These are phyloP conservation scores for Clarias pachynema DNA, from an alignment of 2,797 vertebrate genomes.

Conservation along the genomic window DNA sequence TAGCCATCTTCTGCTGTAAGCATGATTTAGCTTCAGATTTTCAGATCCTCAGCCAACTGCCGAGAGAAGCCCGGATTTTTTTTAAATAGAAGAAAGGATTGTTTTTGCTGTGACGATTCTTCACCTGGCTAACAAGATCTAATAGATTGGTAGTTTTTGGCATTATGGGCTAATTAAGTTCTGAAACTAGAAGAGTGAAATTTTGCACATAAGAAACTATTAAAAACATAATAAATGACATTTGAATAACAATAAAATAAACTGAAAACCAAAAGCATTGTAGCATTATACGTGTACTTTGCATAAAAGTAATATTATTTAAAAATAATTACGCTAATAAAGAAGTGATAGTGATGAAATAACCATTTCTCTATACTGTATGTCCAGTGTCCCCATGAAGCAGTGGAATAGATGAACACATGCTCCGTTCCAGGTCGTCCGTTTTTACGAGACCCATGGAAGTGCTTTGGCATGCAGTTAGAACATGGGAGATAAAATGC, in stretches of 20 bases:
- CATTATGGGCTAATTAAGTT: background rate
- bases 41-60: background rate
- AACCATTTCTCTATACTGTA: background rate
- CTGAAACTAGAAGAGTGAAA: background rate
- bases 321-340: background rate
- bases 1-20: background rate
- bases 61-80: background rate
- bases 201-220: background rate
- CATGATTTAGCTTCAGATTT: background rate
- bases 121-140: background rate
- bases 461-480: constrained; percentile 33
- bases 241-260: background rate
- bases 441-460: constrained; percentile 42
- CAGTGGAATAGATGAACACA: background rate
- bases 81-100: background rate
- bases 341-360: background rate
- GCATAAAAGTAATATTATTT: background rate
- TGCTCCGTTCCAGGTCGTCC: constrained; percentile 26
- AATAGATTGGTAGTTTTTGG: background rate
- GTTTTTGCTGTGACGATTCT: background rate
- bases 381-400: background rate
- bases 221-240: background rate
- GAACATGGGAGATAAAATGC: constrained; percentile 29
- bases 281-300: background rate
- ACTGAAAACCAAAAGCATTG: background rate